Conservation (phyloP, 1,140 invertebrate species). For the Zaprionus tsacasi region DNA sequence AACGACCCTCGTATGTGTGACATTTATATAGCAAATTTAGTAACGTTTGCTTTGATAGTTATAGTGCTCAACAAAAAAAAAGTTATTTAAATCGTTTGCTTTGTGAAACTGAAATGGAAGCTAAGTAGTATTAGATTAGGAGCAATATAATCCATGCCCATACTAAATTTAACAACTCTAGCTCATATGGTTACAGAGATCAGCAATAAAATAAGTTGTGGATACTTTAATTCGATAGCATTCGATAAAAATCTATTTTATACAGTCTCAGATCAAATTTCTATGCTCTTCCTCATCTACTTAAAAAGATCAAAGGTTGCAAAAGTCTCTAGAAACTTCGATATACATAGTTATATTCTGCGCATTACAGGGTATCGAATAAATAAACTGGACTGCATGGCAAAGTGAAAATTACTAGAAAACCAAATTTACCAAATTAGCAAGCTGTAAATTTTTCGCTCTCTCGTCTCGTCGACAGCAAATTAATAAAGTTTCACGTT, state of each 20-base stretch:
- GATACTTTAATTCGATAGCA: too few species aligned
- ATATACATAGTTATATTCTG: not conserved
- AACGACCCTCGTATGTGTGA: too few species aligned
- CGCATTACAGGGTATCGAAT: not conserved
- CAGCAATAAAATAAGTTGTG: too few species aligned
- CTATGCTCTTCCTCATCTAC: too few species aligned
- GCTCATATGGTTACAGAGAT: not conserved
- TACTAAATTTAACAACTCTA: not conserved
- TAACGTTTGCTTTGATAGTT: not conserved
- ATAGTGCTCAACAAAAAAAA: not conserved
- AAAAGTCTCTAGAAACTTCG: too few species aligned
- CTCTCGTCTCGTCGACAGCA: slow-evolving; percentile 55
- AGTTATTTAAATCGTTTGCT: not conserved
- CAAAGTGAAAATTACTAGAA: slow-evolving; percentile 68
- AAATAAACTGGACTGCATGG: slow-evolving; percentile 12
- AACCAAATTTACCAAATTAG: slow-evolving; percentile 79
- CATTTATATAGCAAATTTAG: not conserved
- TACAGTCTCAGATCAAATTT: too few species aligned
- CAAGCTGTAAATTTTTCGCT: slow-evolving; percentile 68
- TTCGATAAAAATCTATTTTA: too few species aligned
- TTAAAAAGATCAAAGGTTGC: too few species aligned
- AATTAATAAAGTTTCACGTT: slow-evolving; percentile 78
- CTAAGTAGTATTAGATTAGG: too few species aligned
- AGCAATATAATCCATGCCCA: too few species aligned
- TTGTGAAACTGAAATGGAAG: not conserved